A percentile compares a stretch with the other conserved stretches of the same genome.
phyloP scores from a whole-genome alignment of 2,797 vertebrate genomes.

The Acanthopagrus latus region DNA sequence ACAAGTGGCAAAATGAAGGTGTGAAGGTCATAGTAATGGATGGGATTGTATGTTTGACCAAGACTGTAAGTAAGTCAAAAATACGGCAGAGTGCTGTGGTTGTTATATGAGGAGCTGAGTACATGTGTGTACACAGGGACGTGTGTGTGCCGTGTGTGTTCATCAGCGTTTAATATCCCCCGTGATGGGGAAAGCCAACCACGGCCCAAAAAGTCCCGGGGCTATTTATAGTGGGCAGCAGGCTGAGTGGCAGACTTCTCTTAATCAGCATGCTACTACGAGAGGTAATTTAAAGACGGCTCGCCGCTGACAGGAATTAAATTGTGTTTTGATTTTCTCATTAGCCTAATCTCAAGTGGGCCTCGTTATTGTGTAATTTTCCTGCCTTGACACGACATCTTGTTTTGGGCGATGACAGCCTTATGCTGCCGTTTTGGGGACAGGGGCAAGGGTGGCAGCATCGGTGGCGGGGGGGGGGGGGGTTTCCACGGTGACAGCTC shows the following conservation, averaged over 20 bases:
- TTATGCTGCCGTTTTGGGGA: conserved; percentile 82
- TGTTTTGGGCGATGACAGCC: conserved; percentile 88
- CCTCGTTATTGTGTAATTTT: conserved; percentile 91
- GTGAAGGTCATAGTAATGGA: neutral
- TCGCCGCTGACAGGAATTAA: conserved; percentile 88
- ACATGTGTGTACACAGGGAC: neutral
- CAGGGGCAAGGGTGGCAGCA: conserved; percentile 67
- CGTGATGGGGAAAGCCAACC: conserved; percentile 56
- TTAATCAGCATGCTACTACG: conserved; percentile 86
- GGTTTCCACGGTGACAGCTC: conserved; percentile 68
- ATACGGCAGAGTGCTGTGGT: neutral
- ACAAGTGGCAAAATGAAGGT: neutral
- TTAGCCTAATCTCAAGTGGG: conserved; percentile 91
- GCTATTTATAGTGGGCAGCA: conserved; percentile 82
- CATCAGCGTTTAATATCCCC: conserved; percentile 54
- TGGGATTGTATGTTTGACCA: neutral
- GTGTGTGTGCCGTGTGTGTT: neutral
- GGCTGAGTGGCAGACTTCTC: conserved; percentile 83
- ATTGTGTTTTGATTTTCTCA: conserved; percentile 92
- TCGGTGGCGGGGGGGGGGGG: neutral
- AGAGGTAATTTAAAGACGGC: conserved; percentile 90
- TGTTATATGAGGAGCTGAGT: neutral
- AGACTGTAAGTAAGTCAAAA: neutral
- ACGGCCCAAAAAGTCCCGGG: conserved; percentile 76
- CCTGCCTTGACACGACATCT: conserved; percentile 87